Evolutionary conservation across 1,140 invertebrate species (phyloP).

Genomic region (Megathymus violae): DNA sequence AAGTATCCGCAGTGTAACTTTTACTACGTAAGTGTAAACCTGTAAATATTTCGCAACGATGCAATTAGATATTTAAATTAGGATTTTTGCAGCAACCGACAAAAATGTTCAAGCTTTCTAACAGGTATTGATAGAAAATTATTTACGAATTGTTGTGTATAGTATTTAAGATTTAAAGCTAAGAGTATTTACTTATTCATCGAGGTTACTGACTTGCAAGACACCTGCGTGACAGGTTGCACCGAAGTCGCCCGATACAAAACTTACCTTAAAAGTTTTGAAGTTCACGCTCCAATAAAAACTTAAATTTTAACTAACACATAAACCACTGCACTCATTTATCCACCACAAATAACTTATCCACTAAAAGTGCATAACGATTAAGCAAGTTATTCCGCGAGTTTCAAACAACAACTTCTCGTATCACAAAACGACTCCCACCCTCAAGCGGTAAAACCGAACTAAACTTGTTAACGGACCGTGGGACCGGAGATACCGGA

Average conservation of each 20-base stretch:
- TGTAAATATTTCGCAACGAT: no score
- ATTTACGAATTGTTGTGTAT: no score
- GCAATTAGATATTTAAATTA: no score
- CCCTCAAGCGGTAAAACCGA: slow-evolving; percentile 56
- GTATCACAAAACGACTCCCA: slow-evolving; percentile 46
- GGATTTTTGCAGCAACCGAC: no score
- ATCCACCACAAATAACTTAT: slow-evolving; percentile 48
- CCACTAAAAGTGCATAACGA: slow-evolving; percentile 55
- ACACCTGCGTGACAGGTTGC: slow-evolving; percentile 82
- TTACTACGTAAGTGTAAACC: no score
- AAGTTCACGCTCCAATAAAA: slow-evolving; percentile 36
- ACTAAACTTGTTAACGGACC: slow-evolving; percentile 54
- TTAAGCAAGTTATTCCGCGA: slow-evolving; percentile 71
- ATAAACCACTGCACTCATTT: slow-evolving; percentile 55
- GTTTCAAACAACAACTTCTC: slow-evolving; percentile 51
- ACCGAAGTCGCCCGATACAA: slow-evolving; percentile 51
- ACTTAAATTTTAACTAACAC: slow-evolving; percentile 47
- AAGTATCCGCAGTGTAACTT: no score
- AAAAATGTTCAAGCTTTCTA: no score
- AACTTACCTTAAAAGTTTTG: slow-evolving; percentile 63
- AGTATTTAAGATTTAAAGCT: no score
- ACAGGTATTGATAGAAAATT: no score
- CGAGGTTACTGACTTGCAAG: slow-evolving; percentile 75
- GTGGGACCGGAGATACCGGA: slow-evolving; percentile 6
- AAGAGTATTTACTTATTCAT: slow-evolving; percentile 55